A percentile compares a stretch with the other conserved stretches of the same genome.
These are phyloP conservation scores for Parnassius smintheus DNA, from an alignment of 2,888 invertebrate species.

Conservation along the genomic window DNA sequence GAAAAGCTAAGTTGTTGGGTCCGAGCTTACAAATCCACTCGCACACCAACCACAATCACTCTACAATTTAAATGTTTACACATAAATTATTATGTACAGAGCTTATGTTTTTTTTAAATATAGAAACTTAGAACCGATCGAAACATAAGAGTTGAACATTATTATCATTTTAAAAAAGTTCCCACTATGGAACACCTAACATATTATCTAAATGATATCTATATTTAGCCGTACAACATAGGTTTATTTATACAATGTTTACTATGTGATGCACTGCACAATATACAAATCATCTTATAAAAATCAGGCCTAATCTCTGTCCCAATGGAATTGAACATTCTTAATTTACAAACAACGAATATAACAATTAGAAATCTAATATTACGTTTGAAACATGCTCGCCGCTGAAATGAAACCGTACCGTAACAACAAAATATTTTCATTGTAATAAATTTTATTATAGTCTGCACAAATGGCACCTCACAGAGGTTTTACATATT, in stretches of 20 bases:
- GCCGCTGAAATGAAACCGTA: conserved; percentile 2
- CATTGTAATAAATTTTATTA: conserved; percentile 5
- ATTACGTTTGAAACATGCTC: neutral
- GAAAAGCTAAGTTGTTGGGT: conserved; percentile 22
- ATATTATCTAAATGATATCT: neutral
- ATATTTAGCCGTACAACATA: neutral
- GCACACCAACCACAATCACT: conserved; percentile 42
- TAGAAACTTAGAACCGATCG: conserved; percentile 38
- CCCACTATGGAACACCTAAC: neutral
- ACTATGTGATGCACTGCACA: conserved; percentile 11
- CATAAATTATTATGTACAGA: conserved; percentile 37
- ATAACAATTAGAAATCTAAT: neutral
- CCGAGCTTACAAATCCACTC: conserved; percentile 42
- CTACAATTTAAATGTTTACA: conserved; percentile 42
- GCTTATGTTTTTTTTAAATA: conserved; percentile 34
- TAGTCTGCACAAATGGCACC: conserved; percentile 5
- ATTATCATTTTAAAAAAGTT: neutral
- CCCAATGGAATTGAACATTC: conserved; percentile 8
- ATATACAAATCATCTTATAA: conserved; percentile 22
- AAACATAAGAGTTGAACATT: conserved; percentile 3
- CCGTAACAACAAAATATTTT: neutral
- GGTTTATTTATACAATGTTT: neutral
- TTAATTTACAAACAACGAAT: conserved; percentile 16
- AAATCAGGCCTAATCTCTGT: conserved; percentile 20
- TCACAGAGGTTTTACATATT: neutral